Evolutionary conservation across 2,888 invertebrate genomes (phyloP).

Genomic region (Brachycybe producta): DNA sequence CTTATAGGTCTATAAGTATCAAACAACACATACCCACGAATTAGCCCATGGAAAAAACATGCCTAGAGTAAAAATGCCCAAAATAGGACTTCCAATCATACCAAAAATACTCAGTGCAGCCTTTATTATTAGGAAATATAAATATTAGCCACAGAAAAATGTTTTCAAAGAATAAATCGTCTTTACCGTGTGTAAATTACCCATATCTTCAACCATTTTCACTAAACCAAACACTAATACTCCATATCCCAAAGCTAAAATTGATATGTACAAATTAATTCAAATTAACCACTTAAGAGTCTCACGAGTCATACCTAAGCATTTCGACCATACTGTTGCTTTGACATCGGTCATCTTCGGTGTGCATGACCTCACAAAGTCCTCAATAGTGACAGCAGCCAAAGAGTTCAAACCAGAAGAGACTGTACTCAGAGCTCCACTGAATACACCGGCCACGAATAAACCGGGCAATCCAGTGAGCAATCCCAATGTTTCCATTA

Average conservation of each 20-base stretch:
- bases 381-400: conserved; percentile 79
- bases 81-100: conserved; percentile 72
- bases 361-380: conserved; percentile 60
- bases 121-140: conserved; percentile 34
- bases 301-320: conserved; percentile 39
- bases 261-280: not conserved
- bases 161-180: no score
- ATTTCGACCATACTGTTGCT: conserved; percentile 60
- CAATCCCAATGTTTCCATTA: conserved; percentile 65
- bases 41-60: conserved; percentile 83
- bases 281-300: not conserved
- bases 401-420: conserved; percentile 86
- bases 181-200: conserved; percentile 56
- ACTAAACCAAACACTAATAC: conserved; percentile 63
- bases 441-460: conserved; percentile 90
- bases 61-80: conserved; percentile 75
- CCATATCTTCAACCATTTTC: conserved; percentile 71
- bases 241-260: conserved; percentile 52
- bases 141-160: no score
- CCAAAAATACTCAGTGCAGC: conserved; percentile 78
- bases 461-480: conserved; percentile 72
- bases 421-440: conserved; percentile 88
- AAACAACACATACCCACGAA: conserved; percentile 51
- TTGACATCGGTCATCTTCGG: conserved; percentile 56
- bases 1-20: no score